Percentiles rank a stretch among this genome's conserved stretches.
Evolutionary conservation across 1,140 invertebrate species (phyloP).

Genomic region (Hycleus phaleratus): DNA sequence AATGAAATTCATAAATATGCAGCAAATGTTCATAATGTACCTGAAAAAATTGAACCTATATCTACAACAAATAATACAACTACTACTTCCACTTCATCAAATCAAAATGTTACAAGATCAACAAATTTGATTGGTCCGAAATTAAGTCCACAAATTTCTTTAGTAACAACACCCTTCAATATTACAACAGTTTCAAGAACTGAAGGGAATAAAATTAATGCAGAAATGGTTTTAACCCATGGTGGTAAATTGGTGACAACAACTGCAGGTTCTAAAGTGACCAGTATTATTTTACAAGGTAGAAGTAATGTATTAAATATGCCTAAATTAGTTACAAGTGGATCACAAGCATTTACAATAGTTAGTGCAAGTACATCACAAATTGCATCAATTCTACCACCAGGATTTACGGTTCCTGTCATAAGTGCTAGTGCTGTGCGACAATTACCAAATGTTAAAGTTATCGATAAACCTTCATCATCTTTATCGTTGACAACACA

Average conservation of each 20-base stretch:
- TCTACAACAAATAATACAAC: neutral
- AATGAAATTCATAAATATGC: conserved; percentile 37
- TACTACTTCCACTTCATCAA: neutral
- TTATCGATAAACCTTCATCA: conserved; percentile 45
- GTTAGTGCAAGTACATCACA: conserved; percentile 37
- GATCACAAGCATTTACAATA: conserved; percentile 34
- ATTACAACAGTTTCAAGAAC: neutral
- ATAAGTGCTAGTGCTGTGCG: conserved; percentile 38
- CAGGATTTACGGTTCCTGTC: conserved; percentile 36
- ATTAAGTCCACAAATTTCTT: conserved; percentile 25
- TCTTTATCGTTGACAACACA: conserved; percentile 48
- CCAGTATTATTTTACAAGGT: conserved; percentile 32
- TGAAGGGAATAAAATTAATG: conserved; percentile 2
- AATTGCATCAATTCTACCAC: conserved; percentile 35
- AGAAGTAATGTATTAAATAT: conserved; percentile 33
- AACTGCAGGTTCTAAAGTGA: conserved; percentile 21
- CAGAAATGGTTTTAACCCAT: conserved; percentile 24
- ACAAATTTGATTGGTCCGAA: conserved; percentile 17
- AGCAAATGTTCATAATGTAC: conserved; percentile 26
- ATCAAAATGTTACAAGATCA: conserved; percentile 1
- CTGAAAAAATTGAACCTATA: conserved; percentile 15
- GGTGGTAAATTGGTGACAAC: conserved; percentile 22
- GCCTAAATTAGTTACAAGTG: conserved; percentile 25
- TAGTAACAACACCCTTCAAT: too few species aligned
- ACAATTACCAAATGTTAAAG: conserved; percentile 39